These are phyloP conservation scores for Neoaliturus tenellus DNA, from an alignment of 2,888 invertebrate genomes.

Conservation along the genomic window DNA sequence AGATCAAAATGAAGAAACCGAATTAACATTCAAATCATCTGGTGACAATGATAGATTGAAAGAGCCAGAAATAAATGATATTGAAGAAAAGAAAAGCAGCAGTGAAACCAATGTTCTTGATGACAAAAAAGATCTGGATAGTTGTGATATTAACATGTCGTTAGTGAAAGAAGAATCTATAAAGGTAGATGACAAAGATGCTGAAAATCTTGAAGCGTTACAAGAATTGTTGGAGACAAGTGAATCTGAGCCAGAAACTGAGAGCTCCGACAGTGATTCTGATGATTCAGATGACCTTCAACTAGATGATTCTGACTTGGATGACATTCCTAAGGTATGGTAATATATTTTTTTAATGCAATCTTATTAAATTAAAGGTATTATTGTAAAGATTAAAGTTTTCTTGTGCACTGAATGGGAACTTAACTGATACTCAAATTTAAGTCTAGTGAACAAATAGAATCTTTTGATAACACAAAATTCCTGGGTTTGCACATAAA, in stretches of 20 bases:
- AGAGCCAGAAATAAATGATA: background rate
- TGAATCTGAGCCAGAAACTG: constrained; percentile 5
- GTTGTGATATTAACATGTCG: background rate
- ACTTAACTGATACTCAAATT: too few relatives aligned
- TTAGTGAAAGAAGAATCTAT: background rate
- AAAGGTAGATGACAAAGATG: background rate
- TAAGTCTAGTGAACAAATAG: too few relatives aligned
- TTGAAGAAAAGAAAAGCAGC: background rate
- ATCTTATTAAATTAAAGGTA: too few relatives aligned
- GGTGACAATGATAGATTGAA: background rate
- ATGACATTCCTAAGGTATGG: background rate
- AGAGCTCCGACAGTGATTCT: background rate
- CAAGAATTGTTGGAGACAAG: constrained; percentile 7
- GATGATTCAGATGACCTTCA: constrained; percentile 1
- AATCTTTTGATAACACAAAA: too few relatives aligned
- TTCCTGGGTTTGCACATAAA: too few relatives aligned
- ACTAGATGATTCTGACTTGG: constrained; percentile 34
- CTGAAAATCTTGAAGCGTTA: constrained; percentile 29
- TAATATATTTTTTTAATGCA: too few relatives aligned
- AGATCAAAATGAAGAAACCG: background rate
- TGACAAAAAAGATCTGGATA: background rate
- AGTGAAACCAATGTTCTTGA: background rate
- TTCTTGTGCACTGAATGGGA: too few relatives aligned
- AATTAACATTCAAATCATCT: background rate
- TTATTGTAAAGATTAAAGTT: too few relatives aligned